phyloP scores from a whole-genome alignment of 1,140 invertebrate species.

The Drosophila guanche region DNA sequence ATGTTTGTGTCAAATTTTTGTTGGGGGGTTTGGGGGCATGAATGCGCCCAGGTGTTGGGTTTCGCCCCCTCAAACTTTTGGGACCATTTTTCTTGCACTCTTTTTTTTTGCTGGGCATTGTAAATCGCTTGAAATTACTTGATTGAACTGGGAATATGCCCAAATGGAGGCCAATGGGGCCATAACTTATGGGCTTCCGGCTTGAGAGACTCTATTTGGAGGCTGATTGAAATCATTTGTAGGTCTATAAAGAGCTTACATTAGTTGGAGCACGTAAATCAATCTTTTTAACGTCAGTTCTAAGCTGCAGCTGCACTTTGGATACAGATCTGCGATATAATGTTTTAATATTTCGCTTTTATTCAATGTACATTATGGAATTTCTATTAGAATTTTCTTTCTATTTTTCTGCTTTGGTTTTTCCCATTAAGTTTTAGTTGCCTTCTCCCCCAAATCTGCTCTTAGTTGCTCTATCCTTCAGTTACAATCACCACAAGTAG shows the following conservation, averaged over 20 bases:
- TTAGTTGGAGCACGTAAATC: too few species aligned
- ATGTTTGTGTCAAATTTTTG: conserved; percentile 50
- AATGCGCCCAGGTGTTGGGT: conserved; percentile 35
- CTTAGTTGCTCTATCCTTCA: too few species aligned
- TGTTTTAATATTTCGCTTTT: too few species aligned
- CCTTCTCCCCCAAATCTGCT: too few species aligned
- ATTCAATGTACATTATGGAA: too few species aligned
- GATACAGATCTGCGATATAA: too few species aligned
- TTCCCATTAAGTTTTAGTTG: too few species aligned
- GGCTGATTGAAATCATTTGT: conserved; percentile 13
- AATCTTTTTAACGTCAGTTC: too few species aligned
- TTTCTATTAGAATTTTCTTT: too few species aligned
- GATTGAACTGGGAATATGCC: conserved; percentile 45
- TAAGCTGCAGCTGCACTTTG: too few species aligned
- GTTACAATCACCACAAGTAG: too few species aligned
- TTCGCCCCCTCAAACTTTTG: conserved; percentile 19
- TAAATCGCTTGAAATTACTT: conserved; percentile 38
- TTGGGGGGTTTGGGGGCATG: conserved; percentile 14
- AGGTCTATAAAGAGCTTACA: conserved; percentile 12
- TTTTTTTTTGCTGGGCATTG: neutral
- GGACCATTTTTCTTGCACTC: conserved; percentile 30
- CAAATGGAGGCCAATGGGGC: conserved; percentile 30
- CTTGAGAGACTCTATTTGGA: conserved; percentile 2
- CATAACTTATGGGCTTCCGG: conserved; percentile 14
- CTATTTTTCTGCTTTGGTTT: too few species aligned